These are phyloP conservation scores for Boleophthalmus pectinirostris DNA, from an alignment of 2,113 vertebrate species.

Conservation along the genomic window DNA sequence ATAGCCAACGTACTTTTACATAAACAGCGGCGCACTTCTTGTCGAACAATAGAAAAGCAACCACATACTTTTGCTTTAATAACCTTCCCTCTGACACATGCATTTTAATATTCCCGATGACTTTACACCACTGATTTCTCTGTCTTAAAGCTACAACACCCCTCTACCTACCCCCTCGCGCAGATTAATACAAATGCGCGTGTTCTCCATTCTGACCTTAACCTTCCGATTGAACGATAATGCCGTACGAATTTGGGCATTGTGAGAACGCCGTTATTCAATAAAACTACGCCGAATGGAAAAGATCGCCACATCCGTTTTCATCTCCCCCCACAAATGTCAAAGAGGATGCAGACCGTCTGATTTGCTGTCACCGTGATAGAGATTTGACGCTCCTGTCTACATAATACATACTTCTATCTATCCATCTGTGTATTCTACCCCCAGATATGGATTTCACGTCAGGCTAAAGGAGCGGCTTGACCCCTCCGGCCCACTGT, in stretches of 20 bases:
- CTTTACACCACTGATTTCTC: not conserved
- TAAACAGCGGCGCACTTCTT: not conserved
- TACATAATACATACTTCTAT: not conserved
- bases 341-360: slow-evolving; percentile 64
- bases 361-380: slow-evolving; percentile 64
- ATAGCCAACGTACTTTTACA: not conserved
- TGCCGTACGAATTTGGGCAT: slow-evolving; percentile 63
- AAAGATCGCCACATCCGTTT: slow-evolving; percentile 57
- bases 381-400: slow-evolving; percentile 24
- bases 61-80: slow-evolving; percentile 3
- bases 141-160: slow-evolving; percentile 23
- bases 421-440: slow-evolving; percentile 60
- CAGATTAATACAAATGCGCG: slow-evolving; percentile 72
- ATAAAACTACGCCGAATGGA: slow-evolving; percentile 42
- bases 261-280: slow-evolving; percentile 66
- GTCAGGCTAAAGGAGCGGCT: slow-evolving; percentile 73
- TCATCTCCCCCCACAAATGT: slow-evolving; percentile 66
- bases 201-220: slow-evolving; percentile 61
- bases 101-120: slow-evolving; percentile 2
- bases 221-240: slow-evolving; percentile 60
- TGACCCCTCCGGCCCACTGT: slow-evolving; percentile 42
- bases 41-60: not conserved
- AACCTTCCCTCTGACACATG: slow-evolving; percentile 5
- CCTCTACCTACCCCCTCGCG: slow-evolving; percentile 37
- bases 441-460: slow-evolving; percentile 78